Base-by-base conservation (phyloP, 2,888 invertebrate species). In the Pilophorus perplexus region DNA sequence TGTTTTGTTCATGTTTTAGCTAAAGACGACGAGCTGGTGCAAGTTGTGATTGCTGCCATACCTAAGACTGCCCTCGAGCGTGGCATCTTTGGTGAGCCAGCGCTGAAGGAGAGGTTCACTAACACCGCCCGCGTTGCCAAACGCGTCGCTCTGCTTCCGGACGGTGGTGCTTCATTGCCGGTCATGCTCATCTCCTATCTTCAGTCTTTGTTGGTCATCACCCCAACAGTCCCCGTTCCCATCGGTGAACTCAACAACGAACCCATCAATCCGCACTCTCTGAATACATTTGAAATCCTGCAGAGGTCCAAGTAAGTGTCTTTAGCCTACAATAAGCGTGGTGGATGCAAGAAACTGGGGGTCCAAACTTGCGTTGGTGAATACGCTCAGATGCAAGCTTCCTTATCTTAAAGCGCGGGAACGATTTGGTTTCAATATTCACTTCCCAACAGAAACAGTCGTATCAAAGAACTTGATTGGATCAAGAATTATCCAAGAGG, bases 81-180 rank as follows among this genome's bases (percentile, higher is more conserved):
- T 57, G 97, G 97, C 4, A 90, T 97, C 16, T 90, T 85, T 76
- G 90, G 94, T 0, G 94, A 96, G 77, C 88, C 89, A 73, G 86
- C 89, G 4, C 80, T 98, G 27, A 83, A 89, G 67, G 90, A 92
- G 71, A 64, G 70, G 44, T 98, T 97, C 77, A 78, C 90, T 6
- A 85, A 85, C 82, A 85, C 93, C 72, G 90, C 90, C 75, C 81
- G 84, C 67, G 83, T 91, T 8, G 93, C 94, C 2, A 82, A 87
- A 67, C 85, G 87, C 71, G 85, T 97, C 60, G 94, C 96, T 0
- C 77, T 95, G 71, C 84, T 98, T 1, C 93, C 93, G 0, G 90
- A 89, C 66, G 84, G 85, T 14, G 94, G 95, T n/a, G 93, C 89
- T n/a, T 80, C 86, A 0, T 78, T 96, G 57, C 88, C 89, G 0